Base-by-base conservation (phyloP, 1,140 invertebrate genomes). In the Chironomus tepperi region DNA sequence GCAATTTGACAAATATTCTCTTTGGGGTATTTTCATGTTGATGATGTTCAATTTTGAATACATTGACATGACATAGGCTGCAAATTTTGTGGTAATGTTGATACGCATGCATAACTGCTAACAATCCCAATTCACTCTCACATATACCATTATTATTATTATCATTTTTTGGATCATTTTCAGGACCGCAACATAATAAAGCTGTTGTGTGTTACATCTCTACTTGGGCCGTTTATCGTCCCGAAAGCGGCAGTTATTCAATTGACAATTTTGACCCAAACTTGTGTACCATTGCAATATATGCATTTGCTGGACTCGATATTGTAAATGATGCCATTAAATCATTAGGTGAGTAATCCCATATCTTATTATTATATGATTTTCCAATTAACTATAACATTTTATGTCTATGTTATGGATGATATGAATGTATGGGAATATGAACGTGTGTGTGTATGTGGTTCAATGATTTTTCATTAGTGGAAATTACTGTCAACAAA, bases 211-310 rank as follows among this genome's bases (percentile, higher is more conserved):
- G 93, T 80, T 94, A 94, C 78, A 84, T 93, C 15, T 90, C 89
- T 1, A 88, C 89, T 1, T 94, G 92, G 92, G 88, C 92, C 0
- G 86, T 86, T 0, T 94, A 93, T 80, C 84, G 92, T 21, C 86
- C 86, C 0, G 84, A 82, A 0, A 81, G 82, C 43, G 91, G 92
- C 0, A 83, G 85, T 70, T 93, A 90, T 79, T 80, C 84, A 0
- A 80, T 90, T 16, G 87, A 90, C 19, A 83, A 93, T 79, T 84
- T 97, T 42, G 89, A 92, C 74, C 89, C 93, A 0, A 86, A 85
- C 7, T 84, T 95, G 12, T 97, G 95, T 79, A 95, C 94, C 0
- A 94, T 97, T 79, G 81, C 96, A 9, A 89, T 96, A 18, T 96
- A 97, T 78, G 88, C 93, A 5, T 97, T 96, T 80, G 93, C 92